Base-by-base conservation (phyloP, 2,888 invertebrate genomes). In the Lomographa bimaculata region DNA sequence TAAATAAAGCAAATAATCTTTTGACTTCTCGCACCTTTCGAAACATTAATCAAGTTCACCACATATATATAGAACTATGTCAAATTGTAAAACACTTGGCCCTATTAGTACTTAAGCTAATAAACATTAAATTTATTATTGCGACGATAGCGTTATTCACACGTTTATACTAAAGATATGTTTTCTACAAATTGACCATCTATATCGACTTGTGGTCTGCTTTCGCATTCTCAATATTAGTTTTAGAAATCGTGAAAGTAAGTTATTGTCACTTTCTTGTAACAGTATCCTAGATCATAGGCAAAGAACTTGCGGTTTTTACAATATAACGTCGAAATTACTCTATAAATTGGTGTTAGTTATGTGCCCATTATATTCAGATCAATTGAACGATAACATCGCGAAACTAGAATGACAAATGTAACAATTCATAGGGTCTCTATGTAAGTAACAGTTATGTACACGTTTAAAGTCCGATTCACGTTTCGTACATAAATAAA, bases 161-260 rank as follows among this genome's bases (percentile, higher is more conserved):
- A 21, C 9, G 10, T 20, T 17, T 16, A 27, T 7, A 1, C 11
- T 18, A 23, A 7, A 39, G 39, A 39, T 32, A 33, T 34, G 28
- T 27, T 8, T 23, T 17, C 33, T 21, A 9, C 26, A 23, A 28
- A 28, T 28, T 25, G 34, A 25, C 29, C 12, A 28, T 32, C n/a
- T 36, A 33, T 32, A 24, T 28, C 24, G 12, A 20, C 14, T 42
- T 50, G 50, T 49, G 50, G 50, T 50, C 46, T 49, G 45, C 23
- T 38, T 54, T 46, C 36, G 43, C 16, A 41, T 50, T 37, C 30
- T 34, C 45, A 46, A 54, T 45, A 43, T 49, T 45, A 42, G 47
- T 36, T 50, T 43, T 45, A 47, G 45, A 50, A 50, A 50, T 38
- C 32, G 46, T 36, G 54, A 54, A 54, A 54, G 50, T 42, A 34